A percentile compares a stretch with the other conserved stretches of the same genome.
Conservation (phyloP, 2,888 invertebrate genomes). For the Bhutanitis thaidina region DNA sequence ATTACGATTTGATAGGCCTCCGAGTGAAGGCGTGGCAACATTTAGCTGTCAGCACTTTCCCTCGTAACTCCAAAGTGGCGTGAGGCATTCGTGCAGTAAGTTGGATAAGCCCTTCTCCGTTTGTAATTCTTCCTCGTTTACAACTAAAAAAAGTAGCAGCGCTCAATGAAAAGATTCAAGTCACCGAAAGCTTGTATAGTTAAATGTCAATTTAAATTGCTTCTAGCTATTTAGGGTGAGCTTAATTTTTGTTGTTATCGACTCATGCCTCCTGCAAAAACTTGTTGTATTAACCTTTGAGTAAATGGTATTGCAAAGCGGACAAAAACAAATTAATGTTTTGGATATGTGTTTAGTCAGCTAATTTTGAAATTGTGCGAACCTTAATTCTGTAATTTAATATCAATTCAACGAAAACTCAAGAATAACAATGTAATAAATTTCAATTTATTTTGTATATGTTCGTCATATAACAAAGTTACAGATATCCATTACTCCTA, state of each 20-base stretch:
- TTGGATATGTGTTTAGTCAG: conserved; percentile 16
- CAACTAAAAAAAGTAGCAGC: conserved; percentile 5
- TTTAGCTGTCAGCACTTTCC: conserved; percentile 57
- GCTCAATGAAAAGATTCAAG: conserved; percentile 7
- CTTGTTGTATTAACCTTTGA: conserved; percentile 21
- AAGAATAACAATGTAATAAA: no score
- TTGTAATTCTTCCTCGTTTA: conserved; percentile 27
- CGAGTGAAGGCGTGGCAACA: conserved; percentile 44
- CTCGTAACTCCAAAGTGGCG: conserved; percentile 23
- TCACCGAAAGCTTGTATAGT: conserved; percentile 9
- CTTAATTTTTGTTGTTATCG: conserved; percentile 24
- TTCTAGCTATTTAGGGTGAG: conserved; percentile 27
- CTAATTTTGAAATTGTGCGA: conserved; percentile 15
- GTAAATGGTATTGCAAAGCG: conserved; percentile 18
- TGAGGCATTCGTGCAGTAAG: conserved; percentile 34
- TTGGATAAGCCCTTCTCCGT: conserved; percentile 28
- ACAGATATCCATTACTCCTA: no score
- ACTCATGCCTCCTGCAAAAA: conserved; percentile 15
- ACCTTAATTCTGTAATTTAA: conserved; percentile 11
- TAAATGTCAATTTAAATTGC: conserved; percentile 35
- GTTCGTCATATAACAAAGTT: no score
- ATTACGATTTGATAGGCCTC: conserved; percentile 55
- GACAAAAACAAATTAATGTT: conserved; percentile 20
- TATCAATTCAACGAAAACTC: background rate
- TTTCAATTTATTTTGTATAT: no score